Percentiles rank a stretch among this genome's conserved stretches.
These are phyloP conservation scores for Otolemur crassicaudatus DNA, from an alignment of 2,797 vertebrate species.

Conservation along the genomic window DNA sequence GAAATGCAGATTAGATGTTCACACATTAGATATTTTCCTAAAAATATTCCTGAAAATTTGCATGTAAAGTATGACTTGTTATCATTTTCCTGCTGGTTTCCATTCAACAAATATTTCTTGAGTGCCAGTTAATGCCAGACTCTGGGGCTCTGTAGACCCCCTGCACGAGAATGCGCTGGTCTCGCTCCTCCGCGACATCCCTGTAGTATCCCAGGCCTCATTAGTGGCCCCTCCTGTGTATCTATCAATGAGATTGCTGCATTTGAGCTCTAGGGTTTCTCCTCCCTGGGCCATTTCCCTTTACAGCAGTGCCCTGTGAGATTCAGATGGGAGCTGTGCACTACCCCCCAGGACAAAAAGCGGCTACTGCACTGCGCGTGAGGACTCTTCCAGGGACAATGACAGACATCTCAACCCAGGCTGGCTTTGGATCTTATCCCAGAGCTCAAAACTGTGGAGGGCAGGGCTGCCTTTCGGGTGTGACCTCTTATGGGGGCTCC, in stretches of 20 bases:
- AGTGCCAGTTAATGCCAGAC: conserved; percentile 73
- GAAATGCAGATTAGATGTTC: conserved; percentile 80
- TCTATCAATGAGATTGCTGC: neutral
- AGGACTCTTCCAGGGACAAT: neutral
- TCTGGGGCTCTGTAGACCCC: neutral
- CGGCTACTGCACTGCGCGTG: rapidly evolving
- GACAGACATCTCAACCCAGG: neutral
- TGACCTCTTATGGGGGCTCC: neutral
- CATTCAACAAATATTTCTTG: conserved; percentile 75
- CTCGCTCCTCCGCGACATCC: neutral
- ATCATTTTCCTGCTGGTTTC: conserved; percentile 76
- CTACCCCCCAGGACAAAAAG: neutral
- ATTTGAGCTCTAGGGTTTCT: neutral
- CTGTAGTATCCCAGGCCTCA: neutral
- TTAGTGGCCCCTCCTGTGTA: neutral
- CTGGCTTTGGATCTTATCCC: neutral
- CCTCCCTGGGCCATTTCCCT: neutral
- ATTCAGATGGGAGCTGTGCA: neutral
- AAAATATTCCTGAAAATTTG: conserved; percentile 75
- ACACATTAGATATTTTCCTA: conserved; percentile 80
- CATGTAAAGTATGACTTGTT: conserved; percentile 75
- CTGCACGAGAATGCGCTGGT: neutral
- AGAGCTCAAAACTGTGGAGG: neutral
- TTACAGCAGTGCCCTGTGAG: neutral
- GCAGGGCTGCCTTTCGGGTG: neutral